A percentile compares a stretch with the other conserved stretches of the same genome.
Evolutionary conservation across 2,113 vertebrate genomes (phyloP).

Genomic region (Aphyosemion australe): DNA sequence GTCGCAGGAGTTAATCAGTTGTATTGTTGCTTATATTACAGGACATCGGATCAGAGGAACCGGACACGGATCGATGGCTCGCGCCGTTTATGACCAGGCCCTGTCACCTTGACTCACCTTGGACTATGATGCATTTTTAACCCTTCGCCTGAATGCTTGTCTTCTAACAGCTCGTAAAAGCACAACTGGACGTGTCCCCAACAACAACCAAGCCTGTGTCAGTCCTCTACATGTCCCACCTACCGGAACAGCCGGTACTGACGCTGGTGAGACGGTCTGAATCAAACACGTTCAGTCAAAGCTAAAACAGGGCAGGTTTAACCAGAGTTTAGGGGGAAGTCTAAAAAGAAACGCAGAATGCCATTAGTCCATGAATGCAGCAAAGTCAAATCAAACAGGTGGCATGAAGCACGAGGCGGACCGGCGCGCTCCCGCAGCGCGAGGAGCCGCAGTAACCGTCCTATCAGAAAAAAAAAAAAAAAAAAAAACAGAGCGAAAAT

Average conservation of each 20-base stretch:
- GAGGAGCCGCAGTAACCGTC: too few species aligned
- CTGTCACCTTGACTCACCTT: constrained; percentile 93
- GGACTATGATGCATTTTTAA: constrained; percentile 90
- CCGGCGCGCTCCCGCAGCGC: neutral
- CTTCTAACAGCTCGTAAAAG: too few species aligned
- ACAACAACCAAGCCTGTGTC: too few species aligned
- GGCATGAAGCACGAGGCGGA: constrained; percentile 42
- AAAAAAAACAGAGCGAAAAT: neutral
- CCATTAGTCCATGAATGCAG: neutral
- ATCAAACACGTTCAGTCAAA: neutral
- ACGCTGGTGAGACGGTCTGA: neutral
- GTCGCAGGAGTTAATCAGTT: constrained; percentile 60
- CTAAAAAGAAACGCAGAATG: neutral
- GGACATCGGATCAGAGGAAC: constrained; percentile 57
- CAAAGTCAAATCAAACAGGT: constrained; percentile 77
- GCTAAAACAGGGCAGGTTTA: too few species aligned
- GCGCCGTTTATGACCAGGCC: constrained; percentile 44
- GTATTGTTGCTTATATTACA: constrained; percentile 52
- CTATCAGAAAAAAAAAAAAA: too few species aligned
- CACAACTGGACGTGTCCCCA: neutral
- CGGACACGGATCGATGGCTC: constrained; percentile 48
- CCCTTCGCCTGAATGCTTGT: constrained; percentile 64
- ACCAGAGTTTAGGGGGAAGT: too few species aligned
- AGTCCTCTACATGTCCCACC: too few species aligned
- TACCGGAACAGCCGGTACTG: too few species aligned